Base-by-base conservation (phyloP, 35 echinoderm and acorn worm genomes). In the Eucidaris tribuloides region DNA sequence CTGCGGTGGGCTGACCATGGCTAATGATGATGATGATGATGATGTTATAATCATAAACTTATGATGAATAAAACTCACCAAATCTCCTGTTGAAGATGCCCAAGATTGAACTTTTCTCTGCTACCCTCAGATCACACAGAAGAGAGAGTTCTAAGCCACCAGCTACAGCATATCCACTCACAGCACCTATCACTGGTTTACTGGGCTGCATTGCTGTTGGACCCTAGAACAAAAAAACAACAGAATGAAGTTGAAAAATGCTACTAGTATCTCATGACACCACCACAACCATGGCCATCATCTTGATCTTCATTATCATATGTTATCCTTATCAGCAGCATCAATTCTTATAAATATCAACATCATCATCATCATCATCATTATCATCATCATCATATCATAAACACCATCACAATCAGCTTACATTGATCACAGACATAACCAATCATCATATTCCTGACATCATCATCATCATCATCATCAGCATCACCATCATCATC, bases 91-190 rank as follows among this genome's bases (percentile, higher is more conserved):
- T 90, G 79, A 99, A 99, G 15, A 99, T 63, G 7, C 96, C 96
- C 64, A 99, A 81, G n/a, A 77, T 90, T 15, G 91, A 52, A 52
- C 91, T 93, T 43, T 91, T 81, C 45, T 99, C 96, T 14, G 86
- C 96, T 4, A 99, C 83, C 24, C 96, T 86, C 79, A 99, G 81
- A 31, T 99, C 96, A 77, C 96, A 99, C 34, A 99, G 86, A 42
- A 99, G 34, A 33, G 96, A 77, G 2, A 99, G 60, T 62, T 99
- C 96, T 64, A 99, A 19, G 18, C 96, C 96, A 11, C 96, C 96
- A 32, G 96, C 96, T 11, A 99, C 96, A 2, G 96, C 96, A 84
- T 99, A 99, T 4, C 96, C 96, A 85, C 74, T 93, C 27, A 99
- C 48, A 2, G 96, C 96, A 33, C 86, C 96, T 42, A 99, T 99